phyloP scores from a whole-genome alignment of 2,888 invertebrate genomes.

The Oegoconia quadripuncta region DNA sequence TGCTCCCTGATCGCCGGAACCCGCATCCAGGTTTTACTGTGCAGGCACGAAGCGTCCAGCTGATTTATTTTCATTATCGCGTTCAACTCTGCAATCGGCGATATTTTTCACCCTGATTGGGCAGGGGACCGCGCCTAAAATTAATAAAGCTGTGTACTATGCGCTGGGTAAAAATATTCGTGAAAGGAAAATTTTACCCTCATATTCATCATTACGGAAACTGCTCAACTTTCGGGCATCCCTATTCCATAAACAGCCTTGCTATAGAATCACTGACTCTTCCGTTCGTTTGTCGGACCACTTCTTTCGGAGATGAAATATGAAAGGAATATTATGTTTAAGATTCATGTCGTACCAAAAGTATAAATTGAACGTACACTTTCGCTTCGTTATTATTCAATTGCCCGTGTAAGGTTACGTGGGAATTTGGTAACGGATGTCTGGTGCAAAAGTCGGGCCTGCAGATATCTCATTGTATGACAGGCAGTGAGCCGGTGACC shows the following conservation, averaged over 20 bases:
- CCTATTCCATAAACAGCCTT: background rate
- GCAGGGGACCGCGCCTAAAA: constrained; percentile 36
- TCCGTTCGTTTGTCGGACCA: constrained; percentile 4
- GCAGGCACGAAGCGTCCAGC: constrained; percentile 40
- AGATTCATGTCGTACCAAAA: too few species aligned
- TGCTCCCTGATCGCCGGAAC: constrained; percentile 21
- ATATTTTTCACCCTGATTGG: constrained; percentile 45
- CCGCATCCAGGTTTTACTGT: constrained; percentile 53
- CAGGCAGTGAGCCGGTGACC: constrained; percentile 62
- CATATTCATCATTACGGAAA: constrained; percentile 27
- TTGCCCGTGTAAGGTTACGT: constrained; percentile 9
- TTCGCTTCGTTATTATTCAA: constrained; percentile 2
- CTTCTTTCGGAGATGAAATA: background rate
- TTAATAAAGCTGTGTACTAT: constrained; percentile 37
- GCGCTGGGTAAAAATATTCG: constrained; percentile 20
- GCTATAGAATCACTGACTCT: background rate
- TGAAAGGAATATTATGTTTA: too few species aligned
- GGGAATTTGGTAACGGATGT: constrained; percentile 42
- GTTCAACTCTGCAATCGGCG: constrained; percentile 39
- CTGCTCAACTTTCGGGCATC: constrained; percentile 19
- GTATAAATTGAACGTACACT: too few species aligned
- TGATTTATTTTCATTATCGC: constrained; percentile 61
- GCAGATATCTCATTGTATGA: constrained; percentile 73
- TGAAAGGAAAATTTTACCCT: constrained; percentile 20
- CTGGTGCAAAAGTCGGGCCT: constrained; percentile 54